These are phyloP conservation scores for Agrotis ipsilon DNA, from an alignment of 2,888 invertebrate species.

Conservation along the genomic window DNA sequence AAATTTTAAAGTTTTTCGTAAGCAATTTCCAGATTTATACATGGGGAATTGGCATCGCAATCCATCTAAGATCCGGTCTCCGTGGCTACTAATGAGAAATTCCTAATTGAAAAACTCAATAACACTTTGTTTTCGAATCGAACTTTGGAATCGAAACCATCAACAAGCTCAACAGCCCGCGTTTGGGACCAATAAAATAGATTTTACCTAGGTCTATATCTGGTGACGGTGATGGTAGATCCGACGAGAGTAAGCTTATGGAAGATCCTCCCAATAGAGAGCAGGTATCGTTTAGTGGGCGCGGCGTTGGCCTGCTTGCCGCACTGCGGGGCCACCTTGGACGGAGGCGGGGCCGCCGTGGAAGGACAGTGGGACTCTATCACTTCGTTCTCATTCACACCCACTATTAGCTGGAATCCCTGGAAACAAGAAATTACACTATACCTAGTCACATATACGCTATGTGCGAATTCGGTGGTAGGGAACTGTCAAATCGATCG, in stretches of 20 bases:
- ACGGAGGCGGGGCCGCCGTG: slow-evolving; percentile 83
- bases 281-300: slow-evolving; percentile 94
- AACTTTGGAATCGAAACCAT: too few relatives aligned
- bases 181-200: too few relatives aligned
- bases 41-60: too few relatives aligned
- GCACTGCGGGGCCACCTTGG: slow-evolving; percentile 87
- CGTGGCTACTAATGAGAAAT: too few relatives aligned
- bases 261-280: slow-evolving; percentile 98
- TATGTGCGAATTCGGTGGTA: too few relatives aligned
- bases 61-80: too few relatives aligned
- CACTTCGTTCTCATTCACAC: slow-evolving; percentile 86
- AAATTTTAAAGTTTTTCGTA: not conserved
- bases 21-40: not conserved
- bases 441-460: not conserved
- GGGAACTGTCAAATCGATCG: too few relatives aligned
- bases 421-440: slow-evolving; percentile 70
- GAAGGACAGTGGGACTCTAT: slow-evolving; percentile 84
- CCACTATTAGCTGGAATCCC: slow-evolving; percentile 96
- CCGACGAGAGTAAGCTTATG: slow-evolving; percentile 97
- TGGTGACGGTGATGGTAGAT: slow-evolving; percentile 97
- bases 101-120: too few relatives aligned
- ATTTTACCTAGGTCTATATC: slow-evolving; percentile 96
- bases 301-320: slow-evolving; percentile 80
- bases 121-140: too few relatives aligned
- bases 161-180: too few relatives aligned